Evolutionary conservation across 2,113 vertebrate genomes (phyloP).

Genomic region (Pterocles burchelli): DNA sequence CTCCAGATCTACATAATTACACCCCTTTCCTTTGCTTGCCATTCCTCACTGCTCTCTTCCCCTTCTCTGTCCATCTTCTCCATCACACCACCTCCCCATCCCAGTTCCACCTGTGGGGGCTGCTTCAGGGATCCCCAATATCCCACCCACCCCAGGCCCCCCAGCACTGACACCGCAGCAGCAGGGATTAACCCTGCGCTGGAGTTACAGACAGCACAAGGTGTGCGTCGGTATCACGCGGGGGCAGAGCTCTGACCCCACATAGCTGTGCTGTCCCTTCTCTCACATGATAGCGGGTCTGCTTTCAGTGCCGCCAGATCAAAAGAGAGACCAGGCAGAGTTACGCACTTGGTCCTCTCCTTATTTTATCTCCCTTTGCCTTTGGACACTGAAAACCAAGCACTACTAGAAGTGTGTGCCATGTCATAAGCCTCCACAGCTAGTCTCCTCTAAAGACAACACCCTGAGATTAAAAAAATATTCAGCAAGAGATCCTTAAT

Average conservation of each 20-base stretch:
- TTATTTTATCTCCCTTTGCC: neutral
- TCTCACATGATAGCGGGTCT: neutral
- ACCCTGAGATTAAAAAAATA: neutral
- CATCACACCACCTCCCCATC: neutral
- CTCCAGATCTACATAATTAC: neutral
- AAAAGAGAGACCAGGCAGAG: neutral
- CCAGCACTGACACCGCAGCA: neutral
- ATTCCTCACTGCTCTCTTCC: neutral
- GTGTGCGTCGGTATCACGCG: rapidly evolving
- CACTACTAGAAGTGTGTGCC: neutral
- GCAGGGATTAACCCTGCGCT: neutral
- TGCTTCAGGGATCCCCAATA: neutral
- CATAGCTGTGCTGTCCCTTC: neutral
- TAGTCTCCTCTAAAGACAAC: neutral
- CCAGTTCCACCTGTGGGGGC: neutral
- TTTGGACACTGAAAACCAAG: neutral
- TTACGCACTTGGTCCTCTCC: neutral
- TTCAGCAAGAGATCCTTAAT: neutral
- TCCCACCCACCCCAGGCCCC: neutral
- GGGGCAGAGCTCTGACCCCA: neutral
- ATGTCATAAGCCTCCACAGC: neutral
- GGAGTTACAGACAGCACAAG: neutral
- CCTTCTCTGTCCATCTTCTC: neutral
- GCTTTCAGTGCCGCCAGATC: neutral
- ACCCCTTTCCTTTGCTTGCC: neutral